Evolutionary conservation across 2,888 invertebrate species (phyloP), one percentile per base, ranked within the genome.

Genomic region (Pinctada fucata): DNA sequence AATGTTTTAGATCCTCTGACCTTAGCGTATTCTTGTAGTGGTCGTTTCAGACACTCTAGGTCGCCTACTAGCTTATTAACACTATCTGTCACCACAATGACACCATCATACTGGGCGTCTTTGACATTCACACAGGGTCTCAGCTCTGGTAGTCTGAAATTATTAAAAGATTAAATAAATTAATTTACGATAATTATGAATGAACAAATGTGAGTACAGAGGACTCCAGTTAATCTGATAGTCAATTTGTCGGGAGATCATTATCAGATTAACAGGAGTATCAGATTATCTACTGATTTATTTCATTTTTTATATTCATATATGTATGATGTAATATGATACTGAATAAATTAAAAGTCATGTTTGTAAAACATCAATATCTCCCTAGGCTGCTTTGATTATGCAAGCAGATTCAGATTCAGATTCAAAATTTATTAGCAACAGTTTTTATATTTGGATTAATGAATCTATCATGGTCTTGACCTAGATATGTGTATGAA

Each of bases 31-130:
- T 87, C 85, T 64, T 89, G 84, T 49, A 92, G 76, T 10, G 88
- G 83, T 16, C 67, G 72, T 50, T 87, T 83, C 16, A 92, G 84
- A 70, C 85, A 84, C 50, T 88, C 84, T 31, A 91, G 82, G 67
- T 88, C 81, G 3, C 88, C 90, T 10, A 87, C 84, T 49, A 93
- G 87, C 71, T 90, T 90, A 2, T 84, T 82, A 3, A 88, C 71
- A 45, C 78, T 81, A 79, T 91, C 89, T 47, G 93, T 90, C 10
- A 93, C 91, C 69, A 93, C 84, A 52, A 93, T 86, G 71, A 93
- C 91, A 52, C 90, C 90, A 87, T 93, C 93, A 88, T 88, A 93
- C 68, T 87, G 88, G 1, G 79, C 31, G 72, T 90, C 90, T 47
- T 80, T 84, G 13, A 91, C 83, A 80, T 90, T 87, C 3, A 84